Percentiles rank a stretch among this genome's conserved stretches.
Evolutionary conservation across 2,888 invertebrate species (phyloP).

Genomic region (Idaea dimidiata): DNA sequence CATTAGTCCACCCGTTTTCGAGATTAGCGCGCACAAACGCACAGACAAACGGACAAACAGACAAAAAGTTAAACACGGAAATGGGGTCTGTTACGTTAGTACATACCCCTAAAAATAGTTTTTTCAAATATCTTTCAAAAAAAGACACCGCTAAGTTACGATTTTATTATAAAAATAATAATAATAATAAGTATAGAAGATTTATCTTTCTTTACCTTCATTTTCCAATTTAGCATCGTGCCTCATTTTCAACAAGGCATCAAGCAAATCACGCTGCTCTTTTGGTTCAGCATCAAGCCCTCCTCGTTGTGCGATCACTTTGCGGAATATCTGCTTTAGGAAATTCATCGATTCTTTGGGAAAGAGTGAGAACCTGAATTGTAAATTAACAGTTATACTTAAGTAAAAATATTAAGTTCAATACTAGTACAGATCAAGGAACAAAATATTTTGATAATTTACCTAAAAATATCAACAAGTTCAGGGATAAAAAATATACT

Average conservation of each 20-base stretch:
- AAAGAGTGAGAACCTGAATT: conserved; percentile 50
- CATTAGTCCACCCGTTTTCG: too few relatives aligned
- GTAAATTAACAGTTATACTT: too few relatives aligned
- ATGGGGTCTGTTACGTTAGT: too few relatives aligned
- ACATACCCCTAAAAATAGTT: too few relatives aligned
- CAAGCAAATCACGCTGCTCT: conserved; percentile 47
- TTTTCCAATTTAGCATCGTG: conserved; percentile 42
- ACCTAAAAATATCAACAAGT: conserved; percentile 46
- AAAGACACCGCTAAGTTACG: too few relatives aligned
- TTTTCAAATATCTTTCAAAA: too few relatives aligned
- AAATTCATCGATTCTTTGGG: conserved; percentile 42
- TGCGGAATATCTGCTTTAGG: conserved; percentile 40
- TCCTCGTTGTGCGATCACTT: conserved; percentile 42
- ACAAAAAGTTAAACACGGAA: too few relatives aligned
- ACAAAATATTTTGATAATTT: background rate
- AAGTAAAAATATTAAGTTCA: too few relatives aligned
- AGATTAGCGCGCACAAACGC: too few relatives aligned
- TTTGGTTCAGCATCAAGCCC: conserved; percentile 28
- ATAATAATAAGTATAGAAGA: too few relatives aligned
- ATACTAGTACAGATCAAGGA: background rate
- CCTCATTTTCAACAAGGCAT: conserved; percentile 50
- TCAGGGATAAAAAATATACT: conserved; percentile 53
- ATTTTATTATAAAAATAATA: too few relatives aligned
- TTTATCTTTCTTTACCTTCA: conserved; percentile 30
- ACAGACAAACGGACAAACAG: too few relatives aligned